Conservation (phyloP, 2,797 vertebrate species). For the Lindbergichthys nudifrons region DNA sequence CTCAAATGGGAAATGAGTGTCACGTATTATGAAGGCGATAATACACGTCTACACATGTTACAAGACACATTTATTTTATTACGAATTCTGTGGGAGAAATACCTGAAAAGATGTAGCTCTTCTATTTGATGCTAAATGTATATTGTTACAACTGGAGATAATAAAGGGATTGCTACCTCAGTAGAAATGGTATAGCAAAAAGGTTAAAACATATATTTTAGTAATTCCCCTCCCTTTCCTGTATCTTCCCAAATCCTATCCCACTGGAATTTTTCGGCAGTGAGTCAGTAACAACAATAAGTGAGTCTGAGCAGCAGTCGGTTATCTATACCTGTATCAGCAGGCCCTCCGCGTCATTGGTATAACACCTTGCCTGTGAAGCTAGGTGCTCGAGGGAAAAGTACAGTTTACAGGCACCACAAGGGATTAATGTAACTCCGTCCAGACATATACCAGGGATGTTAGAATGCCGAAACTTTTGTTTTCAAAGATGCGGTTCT, state of each 20-base stretch:
- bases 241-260: not conserved
- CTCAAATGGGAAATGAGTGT: not conserved
- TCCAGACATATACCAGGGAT: slow-evolving; percentile 32
- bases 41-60: not conserved
- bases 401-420: slow-evolving; percentile 1
- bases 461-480: slow-evolving; percentile 76
- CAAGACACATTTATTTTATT: not conserved
- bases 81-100: not conserved
- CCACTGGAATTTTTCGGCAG: slow-evolving; percentile 43
- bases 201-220: not conserved
- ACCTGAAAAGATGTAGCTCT: not conserved
- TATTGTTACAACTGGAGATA: not conserved
- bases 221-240: not conserved
- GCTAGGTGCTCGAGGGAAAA: not conserved
- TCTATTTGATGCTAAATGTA: not conserved
- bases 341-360: slow-evolving; percentile 71
- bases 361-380: slow-evolving; percentile 31
- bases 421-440: not conserved
- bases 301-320: slow-evolving; percentile 6
- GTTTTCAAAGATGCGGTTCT: slow-evolving; percentile 72
- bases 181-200: not conserved
- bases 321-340: slow-evolving; percentile 52
- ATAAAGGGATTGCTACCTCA: not conserved
- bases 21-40: not conserved
- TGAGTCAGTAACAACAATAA: slow-evolving; percentile 51